Percentiles rank a stretch among this genome's conserved stretches.
Evolutionary conservation across 2,113 vertebrate species (phyloP).

Genomic region (Nannospalax galili): DNA sequence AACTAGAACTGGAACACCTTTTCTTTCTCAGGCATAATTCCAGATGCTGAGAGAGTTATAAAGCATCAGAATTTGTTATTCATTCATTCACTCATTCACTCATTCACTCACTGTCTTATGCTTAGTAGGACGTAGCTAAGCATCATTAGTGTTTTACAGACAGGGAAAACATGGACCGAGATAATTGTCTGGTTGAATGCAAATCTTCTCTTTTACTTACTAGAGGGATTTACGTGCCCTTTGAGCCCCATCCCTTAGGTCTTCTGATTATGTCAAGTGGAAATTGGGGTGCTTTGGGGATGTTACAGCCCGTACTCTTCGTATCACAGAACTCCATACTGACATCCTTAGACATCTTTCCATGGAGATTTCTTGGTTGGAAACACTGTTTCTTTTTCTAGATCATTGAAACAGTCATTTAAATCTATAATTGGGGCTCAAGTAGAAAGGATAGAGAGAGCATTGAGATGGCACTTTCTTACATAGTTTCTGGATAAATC

Average conservation of each 20-base stretch:
- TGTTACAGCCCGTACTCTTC: neutral
- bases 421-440: constrained; percentile 14
- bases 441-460: constrained; percentile 24
- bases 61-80: neutral
- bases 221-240: neutral
- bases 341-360: neutral
- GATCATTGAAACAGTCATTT: constrained; percentile 35
- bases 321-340: neutral
- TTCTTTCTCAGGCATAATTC: neutral
- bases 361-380: neutral
- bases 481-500: neutral
- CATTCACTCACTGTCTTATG: neutral
- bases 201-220: neutral
- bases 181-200: neutral
- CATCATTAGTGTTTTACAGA: neutral
- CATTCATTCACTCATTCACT: neutral
- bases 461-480: constrained; percentile 34
- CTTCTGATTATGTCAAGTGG: neutral
- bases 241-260: neutral
- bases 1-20: constrained; percentile 5
- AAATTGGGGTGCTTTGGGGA: neutral
- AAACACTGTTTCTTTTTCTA: constrained; percentile 33
- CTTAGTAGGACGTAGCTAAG: neutral
- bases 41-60: neutral
- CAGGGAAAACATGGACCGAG: neutral